Conservation (phyloP, 2,113 vertebrate species). For the Promerops cafer region DNA sequence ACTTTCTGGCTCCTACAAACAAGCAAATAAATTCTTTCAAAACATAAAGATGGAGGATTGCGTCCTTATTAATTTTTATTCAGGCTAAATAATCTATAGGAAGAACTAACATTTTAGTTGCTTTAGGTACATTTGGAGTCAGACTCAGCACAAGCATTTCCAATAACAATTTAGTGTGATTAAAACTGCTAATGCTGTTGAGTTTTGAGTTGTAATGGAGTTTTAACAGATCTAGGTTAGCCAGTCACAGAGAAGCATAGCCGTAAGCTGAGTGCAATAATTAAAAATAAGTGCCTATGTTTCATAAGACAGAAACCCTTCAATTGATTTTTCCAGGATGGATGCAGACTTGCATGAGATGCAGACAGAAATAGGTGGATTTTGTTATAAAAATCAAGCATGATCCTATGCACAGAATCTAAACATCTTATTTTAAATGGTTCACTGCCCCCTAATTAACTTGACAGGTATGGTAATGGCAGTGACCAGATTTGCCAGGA, state of each 20-base stretch:
- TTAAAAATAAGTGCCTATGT: not conserved
- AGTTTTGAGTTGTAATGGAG: not conserved
- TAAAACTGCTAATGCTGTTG: not conserved
- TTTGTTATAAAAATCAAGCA: not conserved
- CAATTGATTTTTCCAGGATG: not conserved
- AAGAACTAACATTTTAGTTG: not conserved
- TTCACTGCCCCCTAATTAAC: not conserved
- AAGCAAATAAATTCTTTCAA: not conserved
- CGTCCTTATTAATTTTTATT: not conserved
- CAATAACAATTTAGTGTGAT: not conserved
- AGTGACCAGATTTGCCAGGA: not conserved
- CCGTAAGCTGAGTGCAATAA: not conserved
- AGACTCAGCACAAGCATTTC: not conserved
- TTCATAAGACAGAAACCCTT: not conserved
- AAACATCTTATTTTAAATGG: not conserved
- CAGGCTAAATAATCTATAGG: not conserved
- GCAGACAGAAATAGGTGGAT: not conserved
- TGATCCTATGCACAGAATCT: not conserved
- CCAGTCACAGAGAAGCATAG: not conserved
- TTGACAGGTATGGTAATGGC: not conserved
- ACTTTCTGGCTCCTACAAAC: not conserved
- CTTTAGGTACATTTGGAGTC: not conserved
- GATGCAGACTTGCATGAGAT: not conserved
- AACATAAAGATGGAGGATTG: not conserved
- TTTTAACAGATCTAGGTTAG: constrained; percentile 1